phyloP scores from a whole-genome alignment of 2,797 vertebrate species.

The Onychomys torridus region DNA sequence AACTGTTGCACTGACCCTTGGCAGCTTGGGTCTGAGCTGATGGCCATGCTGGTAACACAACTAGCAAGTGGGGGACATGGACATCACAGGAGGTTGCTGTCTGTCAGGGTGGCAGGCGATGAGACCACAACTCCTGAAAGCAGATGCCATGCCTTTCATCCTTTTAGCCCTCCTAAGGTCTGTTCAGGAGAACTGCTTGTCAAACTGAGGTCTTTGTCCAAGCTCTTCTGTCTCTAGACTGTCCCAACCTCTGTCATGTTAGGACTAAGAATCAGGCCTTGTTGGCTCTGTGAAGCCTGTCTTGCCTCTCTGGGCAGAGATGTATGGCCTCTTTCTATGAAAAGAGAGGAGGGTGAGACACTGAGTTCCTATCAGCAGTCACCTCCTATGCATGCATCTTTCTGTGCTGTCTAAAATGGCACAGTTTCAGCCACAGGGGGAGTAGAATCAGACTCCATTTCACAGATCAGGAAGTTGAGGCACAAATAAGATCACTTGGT shows the following conservation, averaged over 20 bases:
- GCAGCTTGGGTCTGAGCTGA: not conserved
- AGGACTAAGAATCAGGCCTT: not conserved
- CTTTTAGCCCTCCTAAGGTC: not conserved
- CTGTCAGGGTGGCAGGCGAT: not conserved
- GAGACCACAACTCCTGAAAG: not conserved
- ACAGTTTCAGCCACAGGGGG: not conserved
- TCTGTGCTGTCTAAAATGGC: not conserved
- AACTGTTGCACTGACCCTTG: conserved; percentile 27
- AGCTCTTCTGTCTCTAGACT: not conserved
- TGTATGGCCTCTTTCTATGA: not conserved
- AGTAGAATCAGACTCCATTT: not conserved
- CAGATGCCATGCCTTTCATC: not conserved
- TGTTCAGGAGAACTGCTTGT: not conserved
- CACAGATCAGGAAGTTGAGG: not conserved
- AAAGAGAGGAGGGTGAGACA: not conserved
- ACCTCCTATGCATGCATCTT: not conserved
- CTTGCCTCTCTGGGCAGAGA: not conserved
- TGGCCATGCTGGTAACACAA: not conserved
- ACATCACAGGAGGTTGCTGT: not conserved
- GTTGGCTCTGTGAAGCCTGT: not conserved
- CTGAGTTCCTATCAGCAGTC: fast-evolving
- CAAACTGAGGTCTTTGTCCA: not conserved
- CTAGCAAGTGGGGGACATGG: not conserved
- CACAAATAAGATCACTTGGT: not conserved
- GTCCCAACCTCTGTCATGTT: too few relatives aligned